Base-by-base conservation (phyloP, 2,888 invertebrate genomes). In the Homarus gammarus region DNA sequence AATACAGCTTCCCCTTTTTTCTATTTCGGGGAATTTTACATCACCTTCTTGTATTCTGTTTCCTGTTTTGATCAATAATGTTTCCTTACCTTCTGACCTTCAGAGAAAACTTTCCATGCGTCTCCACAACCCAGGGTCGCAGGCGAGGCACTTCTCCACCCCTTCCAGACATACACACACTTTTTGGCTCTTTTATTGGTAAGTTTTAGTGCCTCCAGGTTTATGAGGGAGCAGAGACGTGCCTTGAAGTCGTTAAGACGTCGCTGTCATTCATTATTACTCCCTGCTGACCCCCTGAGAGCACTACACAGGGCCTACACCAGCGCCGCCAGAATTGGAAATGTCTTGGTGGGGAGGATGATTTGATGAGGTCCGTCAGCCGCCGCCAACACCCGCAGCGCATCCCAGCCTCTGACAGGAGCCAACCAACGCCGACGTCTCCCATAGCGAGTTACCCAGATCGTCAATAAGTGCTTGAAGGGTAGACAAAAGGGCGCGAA, bases 211-310 rank as follows among this genome's bases (percentile, higher is more conserved):
- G 81, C 22, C 81, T n/a, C 27, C 36, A 10, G 81, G 81, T 81
- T 81, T 81, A 81, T 64, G 81, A 61, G 64, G 81, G 61, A 38
- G 56, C 31, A 56, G 81, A 61, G 81, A 81, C 64, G 81, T 81
- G 81, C 56, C 81, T 81, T 81, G 81, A 81, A 81, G 81, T 81
- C 81, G 81, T 81, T 81, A 81, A 81, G 81, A 31, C 81, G 31
- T 44, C 22, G 38, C 44, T 61, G 61, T 64, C 81, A 81, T 81
- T 81, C 81, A 81, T 81, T 81, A 81, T 81, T 81, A 81, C 81
- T 81, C 64, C 15, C 36, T 27, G 81, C 31, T 38, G 27, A 15
- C 81, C 64, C 56, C 81, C 18, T 3, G 81, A 81, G 81, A 38
- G 44, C 38, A 64, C 64, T 81, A 44, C 64, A 33, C 44, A 38